Percentiles rank a stretch among this genome's conserved stretches.
Evolutionary conservation across 2,888 invertebrate species (phyloP).

Genomic region (Octonoba sinensis): DNA sequence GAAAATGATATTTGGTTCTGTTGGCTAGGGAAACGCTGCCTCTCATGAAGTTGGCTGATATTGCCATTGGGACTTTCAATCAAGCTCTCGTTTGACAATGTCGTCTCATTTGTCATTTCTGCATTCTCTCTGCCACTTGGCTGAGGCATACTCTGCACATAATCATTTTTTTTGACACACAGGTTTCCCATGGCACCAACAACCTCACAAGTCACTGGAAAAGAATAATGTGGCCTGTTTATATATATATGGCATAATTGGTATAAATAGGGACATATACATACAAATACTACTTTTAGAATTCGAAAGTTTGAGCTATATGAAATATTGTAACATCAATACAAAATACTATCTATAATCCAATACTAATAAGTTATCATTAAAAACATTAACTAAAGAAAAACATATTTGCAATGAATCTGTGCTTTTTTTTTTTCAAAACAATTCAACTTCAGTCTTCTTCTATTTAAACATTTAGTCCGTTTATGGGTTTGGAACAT

Average conservation of each 20-base stretch:
- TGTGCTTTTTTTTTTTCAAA: no score
- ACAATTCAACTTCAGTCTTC: no score
- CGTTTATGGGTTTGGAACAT: no score
- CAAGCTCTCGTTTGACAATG: constrained; percentile 37
- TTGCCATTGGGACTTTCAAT: constrained; percentile 54
- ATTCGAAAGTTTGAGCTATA: no score
- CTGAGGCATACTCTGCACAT: constrained; percentile 36
- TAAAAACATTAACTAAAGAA: no score
- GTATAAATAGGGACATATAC: no score
- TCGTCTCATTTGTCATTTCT: constrained; percentile 37
- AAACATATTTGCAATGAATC: no score
- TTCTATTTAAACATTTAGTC: no score
- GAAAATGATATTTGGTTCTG: constrained; percentile 21
- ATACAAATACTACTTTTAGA: no score
- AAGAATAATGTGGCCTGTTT: neutral
- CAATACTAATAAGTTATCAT: no score
- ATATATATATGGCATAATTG: neutral
- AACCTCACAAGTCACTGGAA: neutral
- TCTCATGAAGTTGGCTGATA: constrained; percentile 43
- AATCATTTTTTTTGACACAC: constrained; percentile 55
- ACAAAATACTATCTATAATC: no score
- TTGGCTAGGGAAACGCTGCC: constrained; percentile 33
- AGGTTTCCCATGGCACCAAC: constrained; percentile 50
- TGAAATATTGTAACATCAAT: no score
- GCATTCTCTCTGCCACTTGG: constrained; percentile 41